Conservation (phyloP, 2,888 invertebrate genomes). For the Hermaeophaga mercurialis region DNA sequence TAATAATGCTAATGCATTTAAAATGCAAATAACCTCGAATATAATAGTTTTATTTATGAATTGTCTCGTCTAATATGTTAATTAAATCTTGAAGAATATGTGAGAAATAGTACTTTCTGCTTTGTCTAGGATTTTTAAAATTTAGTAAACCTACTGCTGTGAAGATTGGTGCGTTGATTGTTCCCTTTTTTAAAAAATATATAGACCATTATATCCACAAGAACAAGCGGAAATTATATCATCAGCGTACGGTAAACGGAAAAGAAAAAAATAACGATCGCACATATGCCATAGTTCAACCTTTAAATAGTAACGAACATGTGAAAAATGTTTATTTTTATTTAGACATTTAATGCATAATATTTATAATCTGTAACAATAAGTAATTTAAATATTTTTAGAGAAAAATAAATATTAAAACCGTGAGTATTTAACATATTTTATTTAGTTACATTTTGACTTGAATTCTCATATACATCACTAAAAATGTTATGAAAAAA, state of each 20-base stretch:
- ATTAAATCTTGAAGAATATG: slow-evolving; percentile 1
- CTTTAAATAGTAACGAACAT: background rate
- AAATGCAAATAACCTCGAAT: background rate
- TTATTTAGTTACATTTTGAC: too few relatives aligned
- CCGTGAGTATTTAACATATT: too few relatives aligned
- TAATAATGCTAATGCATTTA: background rate
- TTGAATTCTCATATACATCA: too few relatives aligned
- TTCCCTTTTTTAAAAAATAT: slow-evolving; percentile 14
- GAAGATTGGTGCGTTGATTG: slow-evolving; percentile 14
- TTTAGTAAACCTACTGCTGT: slow-evolving; percentile 16
- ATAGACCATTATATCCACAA: slow-evolving; percentile 17
- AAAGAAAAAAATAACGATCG: slow-evolving; percentile 5
- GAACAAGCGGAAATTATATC: slow-evolving; percentile 19
- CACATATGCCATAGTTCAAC: background rate
- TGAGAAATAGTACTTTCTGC: slow-evolving; percentile 12
- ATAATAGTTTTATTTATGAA: background rate
- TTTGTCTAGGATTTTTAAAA: slow-evolving; percentile 1
- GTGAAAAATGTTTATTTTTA: background rate
- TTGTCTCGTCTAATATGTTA: background rate
- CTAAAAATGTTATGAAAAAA: too few relatives aligned
- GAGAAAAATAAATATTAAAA: too few relatives aligned
- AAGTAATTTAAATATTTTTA: too few relatives aligned
- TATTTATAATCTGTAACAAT: too few relatives aligned
- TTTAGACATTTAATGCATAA: too few relatives aligned
- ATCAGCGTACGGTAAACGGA: background rate